These are phyloP conservation scores for Origma solitaria DNA, from an alignment of 2,113 vertebrate genomes.

Conservation along the genomic window DNA sequence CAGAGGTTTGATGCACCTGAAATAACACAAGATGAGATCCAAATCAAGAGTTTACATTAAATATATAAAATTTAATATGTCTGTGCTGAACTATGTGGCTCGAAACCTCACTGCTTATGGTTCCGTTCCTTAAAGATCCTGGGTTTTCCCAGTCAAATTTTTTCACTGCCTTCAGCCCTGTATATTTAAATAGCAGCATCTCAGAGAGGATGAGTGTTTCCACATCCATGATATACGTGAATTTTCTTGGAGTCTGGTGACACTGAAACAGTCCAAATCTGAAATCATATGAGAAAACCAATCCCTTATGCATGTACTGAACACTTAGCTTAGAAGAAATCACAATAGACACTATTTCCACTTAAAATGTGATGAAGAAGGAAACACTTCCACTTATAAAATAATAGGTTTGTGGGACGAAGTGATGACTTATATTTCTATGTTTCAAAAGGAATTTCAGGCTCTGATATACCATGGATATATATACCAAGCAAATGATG, in stretches of 20 bases:
- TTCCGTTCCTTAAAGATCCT: not conserved
- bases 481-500: too few species aligned
- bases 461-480: not conserved
- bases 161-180: not conserved
- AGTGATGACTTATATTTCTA: not conserved
- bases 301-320: not conserved
- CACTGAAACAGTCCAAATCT: not conserved
- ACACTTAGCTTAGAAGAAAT: not conserved
- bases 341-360: not conserved
- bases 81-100: not conserved
- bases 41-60: not conserved
- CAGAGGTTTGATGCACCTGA: not conserved
- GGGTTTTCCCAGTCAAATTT: not conserved
- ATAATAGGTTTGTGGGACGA: not conserved
- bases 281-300: not conserved
- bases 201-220: not conserved
- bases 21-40: not conserved
- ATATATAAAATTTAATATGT: too few species aligned
- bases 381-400: not conserved
- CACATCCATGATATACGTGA: too few species aligned
- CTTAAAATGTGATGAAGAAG: not conserved
- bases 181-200: not conserved
- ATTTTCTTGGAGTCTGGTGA: not conserved
- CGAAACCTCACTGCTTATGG: not conserved
- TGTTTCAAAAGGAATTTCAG: not conserved